A percentile compares a stretch with the other conserved stretches of the same genome.
Evolutionary conservation across 2,888 invertebrate genomes (phyloP).

Genomic region (Matsumyia berberina): DNA sequence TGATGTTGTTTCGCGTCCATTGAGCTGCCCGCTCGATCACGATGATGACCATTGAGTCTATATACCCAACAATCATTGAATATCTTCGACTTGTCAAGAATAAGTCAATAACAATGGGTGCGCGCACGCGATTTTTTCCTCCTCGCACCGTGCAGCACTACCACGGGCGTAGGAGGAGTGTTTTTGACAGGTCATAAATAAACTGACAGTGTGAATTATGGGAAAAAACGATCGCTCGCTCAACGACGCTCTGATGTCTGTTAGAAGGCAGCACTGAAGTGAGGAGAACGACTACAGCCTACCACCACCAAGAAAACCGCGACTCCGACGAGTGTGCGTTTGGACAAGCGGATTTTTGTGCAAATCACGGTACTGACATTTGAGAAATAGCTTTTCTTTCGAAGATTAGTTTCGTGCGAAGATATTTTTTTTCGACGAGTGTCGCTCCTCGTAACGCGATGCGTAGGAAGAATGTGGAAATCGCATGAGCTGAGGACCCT

Average conservation of each 20-base stretch:
- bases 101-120: conserved; percentile 72
- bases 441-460: conserved; percentile 7
- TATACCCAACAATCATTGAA: conserved; percentile 44
- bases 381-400: conserved; percentile 59
- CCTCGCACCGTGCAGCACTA: neutral
- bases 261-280: conserved; percentile 26
- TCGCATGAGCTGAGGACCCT: no score
- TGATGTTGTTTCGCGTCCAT: conserved; percentile 23
- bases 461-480: conserved; percentile 18
- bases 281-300: conserved; percentile 1
- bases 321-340: neutral
- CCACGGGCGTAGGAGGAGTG: conserved; percentile 73
- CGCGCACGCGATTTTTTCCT: conserved; percentile 66
- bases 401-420: conserved; percentile 38
- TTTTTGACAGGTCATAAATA: conserved; percentile 76
- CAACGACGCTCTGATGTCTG: conserved; percentile 16
- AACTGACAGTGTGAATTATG: conserved; percentile 75
- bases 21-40: conserved; percentile 27
- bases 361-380: conserved; percentile 73
- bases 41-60: conserved; percentile 49
- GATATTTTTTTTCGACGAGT: conserved; percentile 29
- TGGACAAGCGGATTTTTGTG: conserved; percentile 55
- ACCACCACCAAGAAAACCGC: neutral
- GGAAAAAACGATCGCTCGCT: conserved; percentile 63
- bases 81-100: conserved; percentile 65